Evolutionary conservation across 2,113 vertebrate genomes (phyloP), one percentile per base, ranked within the genome.

Genomic region (Mesitornis unicolor): DNA sequence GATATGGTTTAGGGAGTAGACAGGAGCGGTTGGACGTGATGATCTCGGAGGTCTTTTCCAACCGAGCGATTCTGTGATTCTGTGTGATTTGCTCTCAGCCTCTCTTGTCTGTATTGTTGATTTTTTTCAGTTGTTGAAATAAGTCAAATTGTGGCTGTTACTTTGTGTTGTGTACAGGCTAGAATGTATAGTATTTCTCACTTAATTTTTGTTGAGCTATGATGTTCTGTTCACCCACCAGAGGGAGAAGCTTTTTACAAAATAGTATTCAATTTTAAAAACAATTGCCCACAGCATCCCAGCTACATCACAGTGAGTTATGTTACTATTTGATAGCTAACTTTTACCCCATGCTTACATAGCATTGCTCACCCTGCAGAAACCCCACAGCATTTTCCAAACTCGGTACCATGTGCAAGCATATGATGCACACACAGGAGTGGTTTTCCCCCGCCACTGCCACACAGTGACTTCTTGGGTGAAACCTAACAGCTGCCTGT

Each of bases 381-480:
- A 87, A 5, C 17, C 61, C 53, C 54, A 60, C 40, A 60, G 60
- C 35, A 6, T 74, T 84, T 86, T 54, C 13, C 61, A 40, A 67
- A 26, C 57, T 26, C 5, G 3, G 47, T 64, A 48, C 68, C 29
- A 18, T 4, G 9, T 36, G 14, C 16, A 64, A 76, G 43, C 65
- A 29, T 19, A 25, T 0, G 0, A 14, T 36, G 48, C 33, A 3
- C 0, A 0, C 53, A 4, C 31, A 42, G 84, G 63, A 61, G 14
- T 25, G 68, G 59, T 26, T 89, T 83, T 85, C 11, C 35, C 59
- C 40, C 3, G 0, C 40, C 61, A 7, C 36, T 0, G 3, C 79
- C 43, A 1, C 3, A 33, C 57, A 65, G 67, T 74, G 43, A 25
- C 67, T 89, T 74, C 38, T 33, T 59, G 78, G 74, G 82, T 77